Conservation (phyloP, 1,140 invertebrate species). For the Hyles vespertilio region DNA sequence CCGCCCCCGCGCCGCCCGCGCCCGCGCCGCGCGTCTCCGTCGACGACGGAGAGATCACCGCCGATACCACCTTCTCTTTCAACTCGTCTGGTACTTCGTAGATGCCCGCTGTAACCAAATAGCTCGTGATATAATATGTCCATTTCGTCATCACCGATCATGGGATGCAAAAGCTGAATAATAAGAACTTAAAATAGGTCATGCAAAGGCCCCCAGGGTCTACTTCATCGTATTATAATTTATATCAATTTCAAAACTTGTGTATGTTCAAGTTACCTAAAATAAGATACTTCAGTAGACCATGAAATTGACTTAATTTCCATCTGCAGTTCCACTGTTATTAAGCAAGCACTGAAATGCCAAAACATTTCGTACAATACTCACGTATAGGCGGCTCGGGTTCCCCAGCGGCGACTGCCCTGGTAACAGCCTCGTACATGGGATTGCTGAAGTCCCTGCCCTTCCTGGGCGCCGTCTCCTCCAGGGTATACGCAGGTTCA, state of each 20-base stretch:
- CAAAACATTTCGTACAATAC: slow-evolving; percentile 14
- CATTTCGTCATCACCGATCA: not conserved
- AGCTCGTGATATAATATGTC: not conserved
- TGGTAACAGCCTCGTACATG: slow-evolving; percentile 91
- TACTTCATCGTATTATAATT: too few species aligned
- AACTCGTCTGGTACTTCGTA: slow-evolving; percentile 88
- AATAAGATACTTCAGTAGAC: too few species aligned
- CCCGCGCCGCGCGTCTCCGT: slow-evolving; percentile 54
- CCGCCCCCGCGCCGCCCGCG: slow-evolving; percentile 20
- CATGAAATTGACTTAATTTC: too few species aligned
- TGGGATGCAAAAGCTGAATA: not conserved
- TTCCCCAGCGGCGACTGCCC: slow-evolving; percentile 48
- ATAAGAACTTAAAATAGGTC: too few species aligned
- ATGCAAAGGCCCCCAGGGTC: too few species aligned
- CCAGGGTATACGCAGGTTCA: slow-evolving; percentile 86
- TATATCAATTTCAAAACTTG: too few species aligned
- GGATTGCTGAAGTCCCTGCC: slow-evolving; percentile 95
- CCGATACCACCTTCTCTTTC: slow-evolving; percentile 80
- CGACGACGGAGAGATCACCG: slow-evolving; percentile 87
- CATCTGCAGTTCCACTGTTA: not conserved
- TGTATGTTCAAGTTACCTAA: too few species aligned
- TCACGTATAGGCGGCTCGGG: slow-evolving; percentile 46
- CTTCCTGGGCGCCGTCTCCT: slow-evolving; percentile 79
- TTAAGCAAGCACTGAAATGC: too few species aligned
- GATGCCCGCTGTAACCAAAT: slow-evolving; percentile 75